phyloP scores from a whole-genome alignment of 2,797 vertebrate species.

The Aulostomus chinensis region DNA sequence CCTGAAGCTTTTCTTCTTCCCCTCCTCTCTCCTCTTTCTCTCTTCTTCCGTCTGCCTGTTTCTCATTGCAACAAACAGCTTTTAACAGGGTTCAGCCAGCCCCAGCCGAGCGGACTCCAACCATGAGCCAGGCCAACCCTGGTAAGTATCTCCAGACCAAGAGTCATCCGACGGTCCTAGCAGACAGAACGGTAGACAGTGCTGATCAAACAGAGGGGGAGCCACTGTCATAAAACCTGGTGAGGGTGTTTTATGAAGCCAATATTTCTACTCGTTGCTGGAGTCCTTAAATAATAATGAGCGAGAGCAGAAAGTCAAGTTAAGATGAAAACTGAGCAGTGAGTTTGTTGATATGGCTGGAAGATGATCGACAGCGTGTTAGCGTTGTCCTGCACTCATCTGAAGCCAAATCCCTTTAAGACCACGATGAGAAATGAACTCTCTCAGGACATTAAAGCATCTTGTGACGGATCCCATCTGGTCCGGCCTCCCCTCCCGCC shows the following conservation, averaged over 20 bases:
- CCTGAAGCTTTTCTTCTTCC: constrained; percentile 32
- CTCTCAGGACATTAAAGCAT: constrained; percentile 49
- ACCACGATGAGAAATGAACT: constrained; percentile 39
- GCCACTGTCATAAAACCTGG: constrained; percentile 17
- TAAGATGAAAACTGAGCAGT: constrained; percentile 1
- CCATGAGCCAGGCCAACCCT: constrained; percentile 72
- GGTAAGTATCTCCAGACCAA: constrained; percentile 74
- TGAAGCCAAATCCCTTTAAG: constrained; percentile 16
- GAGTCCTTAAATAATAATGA: constrained; percentile 6
- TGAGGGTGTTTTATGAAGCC: constrained; percentile 43
- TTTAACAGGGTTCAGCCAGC: constrained; percentile 79
- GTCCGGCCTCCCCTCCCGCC: constrained; percentile 31
- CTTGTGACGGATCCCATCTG: constrained; percentile 56
- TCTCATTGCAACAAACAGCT: constrained; percentile 69
- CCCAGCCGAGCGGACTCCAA: constrained; percentile 70
- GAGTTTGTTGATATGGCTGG: neutral
- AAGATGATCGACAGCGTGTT: constrained; percentile 14
- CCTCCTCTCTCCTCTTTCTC: neutral
- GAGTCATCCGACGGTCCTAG: constrained; percentile 10
- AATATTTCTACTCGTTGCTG: constrained; percentile 47
- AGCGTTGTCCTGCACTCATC: constrained; percentile 15
- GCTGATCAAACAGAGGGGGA: constrained; percentile 39
- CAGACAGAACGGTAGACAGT: constrained; percentile 3
- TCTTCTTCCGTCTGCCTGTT: constrained; percentile 50
- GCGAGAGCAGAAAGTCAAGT: constrained; percentile 6